Percentiles rank a stretch among this genome's conserved stretches.
phyloP scores from a whole-genome alignment of 2,797 vertebrate species.

The Graptemys geographica region DNA sequence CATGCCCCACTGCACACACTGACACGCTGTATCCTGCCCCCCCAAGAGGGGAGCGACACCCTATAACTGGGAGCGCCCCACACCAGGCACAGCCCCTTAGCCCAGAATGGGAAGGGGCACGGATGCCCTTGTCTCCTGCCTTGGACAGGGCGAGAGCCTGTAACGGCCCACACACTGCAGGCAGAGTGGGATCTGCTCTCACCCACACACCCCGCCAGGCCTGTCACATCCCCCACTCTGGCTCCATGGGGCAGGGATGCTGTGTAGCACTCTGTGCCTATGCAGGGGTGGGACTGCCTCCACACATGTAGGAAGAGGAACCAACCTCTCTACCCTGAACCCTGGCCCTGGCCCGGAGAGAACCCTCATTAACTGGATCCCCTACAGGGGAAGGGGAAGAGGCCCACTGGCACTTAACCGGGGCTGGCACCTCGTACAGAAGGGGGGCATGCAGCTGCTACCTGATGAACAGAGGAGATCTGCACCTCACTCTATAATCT shows the following conservation, averaged over 20 bases:
- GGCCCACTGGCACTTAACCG: background rate
- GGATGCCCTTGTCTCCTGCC: background rate
- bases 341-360: background rate
- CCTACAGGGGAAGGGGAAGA: background rate
- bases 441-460: background rate
- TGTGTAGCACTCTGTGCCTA: background rate
- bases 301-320: background rate
- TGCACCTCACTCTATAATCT: background rate
- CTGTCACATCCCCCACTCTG: no score
- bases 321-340: background rate
- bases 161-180: background rate
- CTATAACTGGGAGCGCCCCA: background rate
- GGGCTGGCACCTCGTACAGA: background rate
- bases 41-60: no score
- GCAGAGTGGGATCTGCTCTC: fast-evolving
- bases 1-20: background rate
- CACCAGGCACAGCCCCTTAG: background rate
- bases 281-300: background rate
- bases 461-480: background rate
- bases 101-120: background rate
- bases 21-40: background rate
- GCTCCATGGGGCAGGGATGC: background rate
- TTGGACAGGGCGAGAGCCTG: fast-evolving
- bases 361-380: background rate
- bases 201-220: background rate